Conservation (phyloP, 2,888 invertebrate genomes). For the Dermolepida albohirtum region DNA sequence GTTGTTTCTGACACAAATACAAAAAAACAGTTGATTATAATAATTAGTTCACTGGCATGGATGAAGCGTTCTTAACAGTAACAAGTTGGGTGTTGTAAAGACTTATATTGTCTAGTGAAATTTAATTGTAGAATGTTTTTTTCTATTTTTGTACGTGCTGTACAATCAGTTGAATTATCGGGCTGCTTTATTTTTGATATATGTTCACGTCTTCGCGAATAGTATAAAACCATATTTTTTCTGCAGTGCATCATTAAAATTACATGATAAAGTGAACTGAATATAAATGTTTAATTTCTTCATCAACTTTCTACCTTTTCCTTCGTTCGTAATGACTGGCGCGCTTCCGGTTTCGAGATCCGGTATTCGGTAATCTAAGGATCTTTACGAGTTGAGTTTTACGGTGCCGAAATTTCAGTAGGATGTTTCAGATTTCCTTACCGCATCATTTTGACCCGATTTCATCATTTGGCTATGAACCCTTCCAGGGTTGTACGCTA, state of each 20-base stretch:
- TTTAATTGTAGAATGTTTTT: no score
- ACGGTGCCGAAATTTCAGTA: slow-evolving; percentile 9
- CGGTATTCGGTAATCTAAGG: slow-evolving; percentile 10
- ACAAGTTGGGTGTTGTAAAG: no score
- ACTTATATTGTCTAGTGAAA: no score
- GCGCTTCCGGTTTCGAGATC: slow-evolving; percentile 4
- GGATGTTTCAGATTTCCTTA: slow-evolving; percentile 10
- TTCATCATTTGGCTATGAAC: slow-evolving; percentile 1
- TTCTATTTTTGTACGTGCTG: no score
- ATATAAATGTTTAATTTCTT: slow-evolving; percentile 6
- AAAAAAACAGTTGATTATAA: no score
- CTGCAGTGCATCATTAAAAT: neutral
- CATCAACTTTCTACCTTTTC: slow-evolving; percentile 4
- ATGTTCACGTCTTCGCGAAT: no score
- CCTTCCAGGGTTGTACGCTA: neutral
- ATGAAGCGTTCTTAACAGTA: no score
- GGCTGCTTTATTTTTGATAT: no score
- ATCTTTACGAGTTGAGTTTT: slow-evolving; percentile 15
- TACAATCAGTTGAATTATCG: no score
- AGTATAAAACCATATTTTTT: no score
- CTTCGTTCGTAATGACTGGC: slow-evolving; percentile 3
- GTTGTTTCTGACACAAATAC: no score
- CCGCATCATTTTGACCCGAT: slow-evolving; percentile 1
- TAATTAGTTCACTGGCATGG: no score
- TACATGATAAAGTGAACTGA: neutral